Conservation (phyloP, 1,140 invertebrate genomes). For the Mercenaria mercenaria region DNA sequence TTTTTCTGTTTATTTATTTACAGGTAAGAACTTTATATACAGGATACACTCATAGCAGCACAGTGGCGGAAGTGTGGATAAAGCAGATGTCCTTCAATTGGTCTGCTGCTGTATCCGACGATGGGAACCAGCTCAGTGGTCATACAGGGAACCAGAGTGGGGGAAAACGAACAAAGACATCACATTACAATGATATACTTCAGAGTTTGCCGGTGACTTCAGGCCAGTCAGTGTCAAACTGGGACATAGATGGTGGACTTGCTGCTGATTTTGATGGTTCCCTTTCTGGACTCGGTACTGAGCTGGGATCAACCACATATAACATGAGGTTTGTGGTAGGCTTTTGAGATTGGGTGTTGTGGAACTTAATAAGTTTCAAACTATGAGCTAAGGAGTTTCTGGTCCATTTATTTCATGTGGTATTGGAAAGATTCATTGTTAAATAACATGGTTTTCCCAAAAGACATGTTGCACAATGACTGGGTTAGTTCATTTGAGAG, state of each 20-base stretch:
- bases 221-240: conserved; percentile 71
- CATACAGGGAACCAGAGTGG: conserved; percentile 65
- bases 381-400: too few relatives aligned
- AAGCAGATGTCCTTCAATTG: conserved; percentile 72
- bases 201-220: conserved; percentile 28
- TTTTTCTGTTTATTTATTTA: too few relatives aligned
- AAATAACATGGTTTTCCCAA: too few relatives aligned
- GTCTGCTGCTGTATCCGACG: conserved; percentile 62
- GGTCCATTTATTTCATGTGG: too few relatives aligned
- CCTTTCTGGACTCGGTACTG: conserved; percentile 91
- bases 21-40: too few relatives aligned
- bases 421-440: too few relatives aligned
- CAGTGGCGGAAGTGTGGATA: conserved; percentile 45
- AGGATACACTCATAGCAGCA: background rate
- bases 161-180: conserved; percentile 78
- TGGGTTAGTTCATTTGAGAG: too few relatives aligned
- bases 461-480: too few relatives aligned
- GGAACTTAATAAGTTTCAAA: background rate
- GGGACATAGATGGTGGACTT: conserved; percentile 89
- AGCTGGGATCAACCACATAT: conserved; percentile 90
- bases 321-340: conserved; percentile 89
- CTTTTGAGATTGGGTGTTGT: background rate
- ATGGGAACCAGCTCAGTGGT: conserved; percentile 16
- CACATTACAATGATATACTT: conserved; percentile 58
- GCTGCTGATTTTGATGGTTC: conserved; percentile 93